These are phyloP conservation scores for Globia sparganii DNA, from an alignment of 2,888 invertebrate genomes.

Conservation along the genomic window DNA sequence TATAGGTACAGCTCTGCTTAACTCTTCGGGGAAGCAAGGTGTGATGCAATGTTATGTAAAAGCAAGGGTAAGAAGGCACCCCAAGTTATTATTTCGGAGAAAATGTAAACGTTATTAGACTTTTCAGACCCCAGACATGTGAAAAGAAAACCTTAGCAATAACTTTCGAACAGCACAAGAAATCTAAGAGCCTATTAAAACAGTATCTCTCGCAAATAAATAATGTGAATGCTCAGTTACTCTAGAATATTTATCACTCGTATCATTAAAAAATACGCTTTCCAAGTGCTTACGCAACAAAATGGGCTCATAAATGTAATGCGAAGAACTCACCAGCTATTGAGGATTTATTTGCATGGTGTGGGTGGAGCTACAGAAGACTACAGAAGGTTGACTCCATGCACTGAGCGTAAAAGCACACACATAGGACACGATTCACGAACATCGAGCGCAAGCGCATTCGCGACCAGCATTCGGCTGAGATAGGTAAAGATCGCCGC, in stretches of 20 bases:
- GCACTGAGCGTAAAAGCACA: neutral
- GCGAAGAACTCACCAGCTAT: conserved; percentile 53
- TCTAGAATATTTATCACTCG: conserved; percentile 45
- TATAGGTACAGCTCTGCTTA: too few relatives aligned
- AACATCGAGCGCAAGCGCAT: neutral
- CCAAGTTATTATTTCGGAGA: neutral
- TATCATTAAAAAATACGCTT: conserved; percentile 62
- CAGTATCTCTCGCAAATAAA: conserved; percentile 45
- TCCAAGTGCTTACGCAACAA: conserved; percentile 58
- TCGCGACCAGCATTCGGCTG: neutral
- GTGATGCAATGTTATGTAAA: neutral
- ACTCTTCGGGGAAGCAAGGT: too few relatives aligned
- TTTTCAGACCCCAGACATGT: neutral
- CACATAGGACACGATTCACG: neutral
- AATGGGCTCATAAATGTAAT: conserved; percentile 63
- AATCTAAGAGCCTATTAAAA: conserved; percentile 46
- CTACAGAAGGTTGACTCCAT: conserved; percentile 10
- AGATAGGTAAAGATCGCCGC: neutral
- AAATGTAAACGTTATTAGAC: neutral
- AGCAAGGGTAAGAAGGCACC: neutral
- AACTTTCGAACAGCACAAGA: conserved; percentile 4
- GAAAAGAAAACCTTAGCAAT: neutral
- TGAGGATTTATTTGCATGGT: conserved; percentile 71
- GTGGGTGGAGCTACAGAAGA: conserved; percentile 20
- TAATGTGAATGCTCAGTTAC: conserved; percentile 47